phyloP scores from a whole-genome alignment of 2,113 vertebrate species.

The Pseudopipra pipra region DNA sequence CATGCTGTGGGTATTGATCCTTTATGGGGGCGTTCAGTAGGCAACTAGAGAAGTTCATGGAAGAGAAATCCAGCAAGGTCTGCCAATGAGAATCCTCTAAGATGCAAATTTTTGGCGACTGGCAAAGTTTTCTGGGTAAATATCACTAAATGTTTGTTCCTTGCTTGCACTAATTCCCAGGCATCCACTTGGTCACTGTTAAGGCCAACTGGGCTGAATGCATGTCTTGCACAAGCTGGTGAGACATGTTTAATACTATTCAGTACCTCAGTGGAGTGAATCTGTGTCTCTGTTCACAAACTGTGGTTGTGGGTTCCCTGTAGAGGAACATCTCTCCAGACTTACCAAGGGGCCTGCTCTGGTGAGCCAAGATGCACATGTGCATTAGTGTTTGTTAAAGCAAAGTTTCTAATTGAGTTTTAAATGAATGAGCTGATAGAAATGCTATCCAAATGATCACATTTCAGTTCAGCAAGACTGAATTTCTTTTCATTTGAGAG shows the following conservation, averaged over 20 bases:
- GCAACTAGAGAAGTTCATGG: neutral
- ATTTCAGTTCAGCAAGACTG: constrained; percentile 10
- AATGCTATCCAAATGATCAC: neutral
- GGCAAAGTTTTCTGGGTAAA: neutral
- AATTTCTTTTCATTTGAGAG: constrained; percentile 18
- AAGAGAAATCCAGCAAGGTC: neutral
- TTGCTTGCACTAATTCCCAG: neutral
- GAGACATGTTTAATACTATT: neutral
- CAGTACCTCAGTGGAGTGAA: neutral
- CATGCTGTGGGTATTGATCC: neutral
- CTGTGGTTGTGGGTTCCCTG: neutral
- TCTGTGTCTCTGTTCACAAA: neutral
- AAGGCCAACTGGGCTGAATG: neutral
- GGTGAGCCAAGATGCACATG: neutral
- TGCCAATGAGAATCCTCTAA: neutral
- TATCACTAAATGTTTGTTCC: neutral
- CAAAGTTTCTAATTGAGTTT: neutral
- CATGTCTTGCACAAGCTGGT: neutral
- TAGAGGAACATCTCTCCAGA: neutral
- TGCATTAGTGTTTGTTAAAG: neutral
- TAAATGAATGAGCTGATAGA: neutral
- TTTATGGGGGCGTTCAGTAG: neutral
- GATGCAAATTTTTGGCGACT: neutral
- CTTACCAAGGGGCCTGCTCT: neutral
- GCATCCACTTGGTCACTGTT: neutral